Evolutionary conservation across 2,888 invertebrate genomes (phyloP).

Genomic region (Macrosoma leucophasiata): DNA sequence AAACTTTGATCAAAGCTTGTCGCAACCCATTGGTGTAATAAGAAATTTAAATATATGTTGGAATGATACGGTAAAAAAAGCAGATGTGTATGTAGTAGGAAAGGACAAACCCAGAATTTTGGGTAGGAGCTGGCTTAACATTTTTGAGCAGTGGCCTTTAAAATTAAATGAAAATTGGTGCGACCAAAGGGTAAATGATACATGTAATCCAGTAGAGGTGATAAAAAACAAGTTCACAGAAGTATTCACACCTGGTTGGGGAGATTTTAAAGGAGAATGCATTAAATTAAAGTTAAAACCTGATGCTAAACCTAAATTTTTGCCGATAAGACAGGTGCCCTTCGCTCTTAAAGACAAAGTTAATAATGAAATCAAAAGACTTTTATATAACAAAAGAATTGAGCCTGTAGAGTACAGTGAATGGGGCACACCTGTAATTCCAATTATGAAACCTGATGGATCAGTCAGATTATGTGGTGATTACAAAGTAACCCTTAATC

Average conservation of each 20-base stretch:
- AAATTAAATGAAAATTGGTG: slow-evolving; percentile 2
- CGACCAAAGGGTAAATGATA: neutral
- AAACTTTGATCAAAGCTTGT: slow-evolving; percentile 13
- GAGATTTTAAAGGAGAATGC: slow-evolving; percentile 5
- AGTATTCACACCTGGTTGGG: slow-evolving; percentile 18
- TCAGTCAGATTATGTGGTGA: no score
- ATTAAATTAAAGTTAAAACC: slow-evolving; percentile 9
- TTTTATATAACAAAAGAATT: no score
- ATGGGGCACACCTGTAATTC: no score
- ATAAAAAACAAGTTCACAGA: slow-evolving; percentile 12
- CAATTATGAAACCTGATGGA: no score
- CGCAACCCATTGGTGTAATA: slow-evolving; percentile 6
- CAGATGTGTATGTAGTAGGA: neutral
- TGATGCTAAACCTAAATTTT: slow-evolving; percentile 5
- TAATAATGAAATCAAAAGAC: no score
- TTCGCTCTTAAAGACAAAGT: no score
- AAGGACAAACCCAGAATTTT: slow-evolving; percentile 2
- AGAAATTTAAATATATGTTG: neutral
- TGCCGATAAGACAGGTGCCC: no score
- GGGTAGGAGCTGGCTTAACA: slow-evolving; percentile 4
- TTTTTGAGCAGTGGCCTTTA: slow-evolving; percentile 7
- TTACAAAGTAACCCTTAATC: no score
- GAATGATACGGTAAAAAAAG: neutral
- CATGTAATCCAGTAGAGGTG: slow-evolving; percentile 5
- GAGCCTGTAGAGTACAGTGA: no score